Percentiles rank a stretch among this genome's conserved stretches.
phyloP scores from a whole-genome alignment of 2,888 invertebrate species.

The Clusia tigrina region DNA sequence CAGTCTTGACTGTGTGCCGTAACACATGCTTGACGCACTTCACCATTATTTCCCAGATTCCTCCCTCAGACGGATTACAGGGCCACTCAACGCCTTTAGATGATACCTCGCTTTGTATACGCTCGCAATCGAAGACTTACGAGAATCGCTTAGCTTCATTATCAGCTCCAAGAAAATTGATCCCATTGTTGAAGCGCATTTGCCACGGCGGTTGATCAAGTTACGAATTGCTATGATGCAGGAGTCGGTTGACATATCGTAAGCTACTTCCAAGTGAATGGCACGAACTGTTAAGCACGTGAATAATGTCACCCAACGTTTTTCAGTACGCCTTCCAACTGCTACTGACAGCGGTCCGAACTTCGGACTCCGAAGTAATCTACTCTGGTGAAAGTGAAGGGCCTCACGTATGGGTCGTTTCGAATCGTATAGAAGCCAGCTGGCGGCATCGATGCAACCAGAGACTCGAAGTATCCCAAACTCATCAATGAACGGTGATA shows the following conservation, averaged over 20 bases:
- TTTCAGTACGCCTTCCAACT: constrained; percentile 25
- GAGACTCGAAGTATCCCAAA: constrained; percentile 20
- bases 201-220: constrained; percentile 28
- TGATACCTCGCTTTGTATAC: constrained; percentile 14
- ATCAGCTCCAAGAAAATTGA: constrained; percentile 23
- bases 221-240: too few relatives aligned
- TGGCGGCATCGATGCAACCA: constrained; percentile 24
- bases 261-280: too few relatives aligned
- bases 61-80: constrained; percentile 24
- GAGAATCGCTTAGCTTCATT: too few relatives aligned
- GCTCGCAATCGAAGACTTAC: constrained; percentile 4
- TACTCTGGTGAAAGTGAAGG: background rate
- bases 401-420: constrained; percentile 22
- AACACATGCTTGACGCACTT: constrained; percentile 13
- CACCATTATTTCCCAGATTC: too few relatives aligned
- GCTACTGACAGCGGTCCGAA: constrained; percentile 27
- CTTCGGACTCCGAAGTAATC: too few relatives aligned
- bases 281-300: too few relatives aligned
- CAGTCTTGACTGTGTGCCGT: too few relatives aligned
- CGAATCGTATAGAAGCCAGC: constrained; percentile 17
- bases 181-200: constrained; percentile 27
- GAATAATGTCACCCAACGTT: too few relatives aligned
- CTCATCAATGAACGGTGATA: constrained; percentile 24
- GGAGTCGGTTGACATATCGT: too few relatives aligned
- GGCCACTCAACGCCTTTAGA: constrained; percentile 20